Percentiles rank a stretch among this genome's conserved stretches.
Conservation (phyloP, 53 echinoderm and acorn worm species). For the Crossaster papposus region DNA sequence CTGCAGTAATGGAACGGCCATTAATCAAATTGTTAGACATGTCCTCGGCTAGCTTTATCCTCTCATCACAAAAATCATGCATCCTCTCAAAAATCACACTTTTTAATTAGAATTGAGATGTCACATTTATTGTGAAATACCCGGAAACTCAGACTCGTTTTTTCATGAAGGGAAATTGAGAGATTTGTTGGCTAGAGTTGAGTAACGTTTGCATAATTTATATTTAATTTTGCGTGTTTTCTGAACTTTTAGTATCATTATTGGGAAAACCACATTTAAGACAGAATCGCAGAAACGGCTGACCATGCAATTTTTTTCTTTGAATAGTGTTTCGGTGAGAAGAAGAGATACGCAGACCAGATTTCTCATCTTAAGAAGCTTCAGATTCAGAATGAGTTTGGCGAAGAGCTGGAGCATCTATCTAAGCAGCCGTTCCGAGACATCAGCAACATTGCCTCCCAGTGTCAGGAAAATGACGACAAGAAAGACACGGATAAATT, state of each 20-base stretch:
- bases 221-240: too few species aligned
- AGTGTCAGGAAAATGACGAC: conserved; percentile 16
- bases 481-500: conserved; percentile 47
- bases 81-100: not conserved
- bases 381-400: conserved; percentile 60
- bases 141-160: not conserved
- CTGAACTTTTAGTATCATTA: too few species aligned
- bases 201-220: too few species aligned
- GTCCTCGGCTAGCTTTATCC: too few species aligned
- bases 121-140: not conserved
- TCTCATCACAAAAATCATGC: too few species aligned
- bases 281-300: too few species aligned
- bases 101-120: too few species aligned
- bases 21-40: too few species aligned
- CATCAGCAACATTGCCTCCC: conserved; percentile 55
- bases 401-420: conserved; percentile 37
- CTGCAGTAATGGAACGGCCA: not conserved
- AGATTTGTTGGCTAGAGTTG: too few species aligned
- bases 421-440: conserved; percentile 67
- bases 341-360: conserved; percentile 77
- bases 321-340: conserved; percentile 76
- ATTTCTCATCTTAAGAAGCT: conserved; percentile 74
- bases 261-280: too few species aligned
- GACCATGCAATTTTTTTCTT: not conserved
- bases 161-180: too few species aligned